Percentiles rank a stretch among this genome's conserved stretches.
Evolutionary conservation across 2,888 invertebrate genomes (phyloP).

Genomic region (Hirtodrosophila alboralis): DNA sequence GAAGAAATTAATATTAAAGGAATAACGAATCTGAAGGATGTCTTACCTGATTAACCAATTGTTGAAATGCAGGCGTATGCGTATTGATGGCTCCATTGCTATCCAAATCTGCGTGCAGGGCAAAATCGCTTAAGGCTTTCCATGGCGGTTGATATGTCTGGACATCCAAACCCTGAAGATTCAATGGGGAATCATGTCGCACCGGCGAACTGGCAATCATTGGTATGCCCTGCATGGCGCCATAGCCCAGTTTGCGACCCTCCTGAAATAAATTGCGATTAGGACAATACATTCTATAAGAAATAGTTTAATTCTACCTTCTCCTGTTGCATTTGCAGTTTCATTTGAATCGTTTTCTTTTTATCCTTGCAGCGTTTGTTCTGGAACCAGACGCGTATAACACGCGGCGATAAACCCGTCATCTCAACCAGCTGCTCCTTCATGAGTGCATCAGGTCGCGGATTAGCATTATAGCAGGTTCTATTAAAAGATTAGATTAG

Average conservation of each 20-base stretch:
- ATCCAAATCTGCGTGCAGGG: conserved; percentile 96
- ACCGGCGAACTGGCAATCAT: conserved; percentile 98
- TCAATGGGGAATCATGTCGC: conserved; percentile 93
- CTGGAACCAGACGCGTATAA: conserved; percentile 99
- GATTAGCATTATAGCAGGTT: conserved; percentile 98
- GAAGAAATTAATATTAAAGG: too few relatives aligned
- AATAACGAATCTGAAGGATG: neutral
- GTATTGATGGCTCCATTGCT: conserved; percentile 89
- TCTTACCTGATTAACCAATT: conserved; percentile 96
- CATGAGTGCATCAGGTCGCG: conserved; percentile 99
- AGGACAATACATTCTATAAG: neutral
- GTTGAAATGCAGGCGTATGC: conserved; percentile 96
- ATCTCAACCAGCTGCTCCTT: conserved; percentile 99
- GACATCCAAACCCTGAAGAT: conserved; percentile 93
- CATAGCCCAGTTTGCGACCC: conserved; percentile 96
- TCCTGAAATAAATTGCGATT: too few relatives aligned
- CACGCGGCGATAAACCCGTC: conserved; percentile 98
- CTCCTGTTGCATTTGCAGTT: conserved; percentile 98
- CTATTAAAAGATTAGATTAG: conserved; percentile 78
- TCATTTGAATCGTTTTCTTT: conserved; percentile 97
- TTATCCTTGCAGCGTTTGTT: conserved; percentile 99
- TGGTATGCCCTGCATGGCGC: conserved; percentile 98
- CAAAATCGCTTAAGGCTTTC: conserved; percentile 98
- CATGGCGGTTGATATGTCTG: conserved; percentile 98
- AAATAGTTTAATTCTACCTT: conserved; percentile 90